Base-by-base conservation (phyloP, 2,888 invertebrate species). In the Boloria selene region DNA sequence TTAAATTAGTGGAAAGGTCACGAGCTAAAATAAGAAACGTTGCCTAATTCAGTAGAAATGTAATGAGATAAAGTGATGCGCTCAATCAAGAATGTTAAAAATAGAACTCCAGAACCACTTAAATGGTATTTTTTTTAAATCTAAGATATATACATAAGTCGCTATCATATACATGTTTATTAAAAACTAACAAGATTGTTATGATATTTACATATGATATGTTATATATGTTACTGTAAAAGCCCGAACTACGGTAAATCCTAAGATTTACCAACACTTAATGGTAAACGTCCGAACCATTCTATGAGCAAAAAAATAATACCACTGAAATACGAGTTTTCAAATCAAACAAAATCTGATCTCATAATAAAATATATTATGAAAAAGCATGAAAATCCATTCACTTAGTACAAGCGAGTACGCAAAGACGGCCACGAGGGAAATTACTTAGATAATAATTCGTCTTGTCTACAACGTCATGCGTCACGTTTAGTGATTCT, bases 381-480 rank as follows among this genome's bases (percentile, higher is more conserved):
- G 31, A 38, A 59, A 59, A 59, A 38, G 38, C 47, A 31, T 5
- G 18, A 6, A 49, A 31, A 31, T 49, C 47, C 31, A 59, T 59
- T 59, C 49, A 63, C 62, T 60, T 44, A 53, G 66, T 65, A 70
- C 68, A 73, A 74, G 75, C 73, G 74, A 60, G 70, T 73, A 74
- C 73, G 64, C 66, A 71, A 77, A 78, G 77, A 74, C 73, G 77
- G 82, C 73, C 84, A 70, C 84, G 55, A 61, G 85, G 84, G 85
- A 85, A 84, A 83, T 84, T 81, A 82, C 76, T 73, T 74, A 75
- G 74, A 76, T 77, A 78, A 81, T 82, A 78, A 81, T 82, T 78
- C 79, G 78, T 83, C 79, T 77, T 79, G 81, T 81, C 82, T 72
- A 69, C 64, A 50, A 69, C 71, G 67, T 72, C 74, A 72, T 65